Evolutionary conservation across 2,113 vertebrate genomes (phyloP), one percentile per base, ranked within the genome.

Genomic region (Pleuronectes platessa): DNA sequence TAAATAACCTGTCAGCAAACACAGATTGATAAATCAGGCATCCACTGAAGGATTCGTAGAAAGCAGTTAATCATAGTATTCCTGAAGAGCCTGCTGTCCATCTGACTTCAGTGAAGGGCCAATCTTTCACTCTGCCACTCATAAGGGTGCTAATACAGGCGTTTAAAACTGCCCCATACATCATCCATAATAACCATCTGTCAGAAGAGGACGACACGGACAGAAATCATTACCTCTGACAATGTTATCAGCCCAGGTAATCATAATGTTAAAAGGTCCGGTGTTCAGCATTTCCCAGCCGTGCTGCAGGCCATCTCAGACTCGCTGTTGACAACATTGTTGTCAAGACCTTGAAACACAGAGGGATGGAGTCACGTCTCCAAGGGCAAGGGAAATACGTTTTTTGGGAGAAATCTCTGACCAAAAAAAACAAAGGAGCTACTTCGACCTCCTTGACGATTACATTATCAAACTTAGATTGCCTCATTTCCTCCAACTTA

Each of bases 301-400:
- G n/a, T 45, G 76, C 56, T 71, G 66, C 56, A 79, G 76, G 66
- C 51, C 26, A 26, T 53, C n/a, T 51, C 49, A 60, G 53, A 45
- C 23, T 65, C 47, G 4, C 31, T 77, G 60, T 42, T 77, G 31
- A 68, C 31, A 68, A 69, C 40, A 78, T 35, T 74, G 65, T 64
- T 74, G 35, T 64, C 35, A 63, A 58, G 42, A 61, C 61, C 27
- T 1, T 67, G 26, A 79, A 71, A 45, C 7, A 24, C 11, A 23
- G 14, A 11, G n/a, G 15, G 51, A 68, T 4, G 12, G 11, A 61
- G 35, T 0, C n/a, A 26, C 11, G 53, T 26, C 23, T 55, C 60
- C 35, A 2, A 2, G 7, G 55, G 24, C 24, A 35, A 35, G 68
- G 23, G 26, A 60, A 35, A 72, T 37, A 3, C 26, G 14, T 0